Evolutionary conservation across 2,113 vertebrate species (phyloP).

Genomic region (Apteryx owenii): DNA sequence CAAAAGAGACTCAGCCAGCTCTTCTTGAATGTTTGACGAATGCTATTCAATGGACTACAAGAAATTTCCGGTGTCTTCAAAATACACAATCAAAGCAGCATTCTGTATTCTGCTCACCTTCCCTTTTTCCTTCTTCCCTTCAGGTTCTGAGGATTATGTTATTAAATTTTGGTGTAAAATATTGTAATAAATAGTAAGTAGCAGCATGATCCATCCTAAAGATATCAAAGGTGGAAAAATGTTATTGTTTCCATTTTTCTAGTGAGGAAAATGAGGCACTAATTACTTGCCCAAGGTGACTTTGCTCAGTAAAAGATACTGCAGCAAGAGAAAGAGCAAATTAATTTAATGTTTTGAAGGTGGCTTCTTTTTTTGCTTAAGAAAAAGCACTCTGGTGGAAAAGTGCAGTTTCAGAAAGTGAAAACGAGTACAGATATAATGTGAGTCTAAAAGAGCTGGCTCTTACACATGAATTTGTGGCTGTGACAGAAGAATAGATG

Average conservation of each 20-base stretch:
- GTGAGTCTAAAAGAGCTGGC: constrained; percentile 3
- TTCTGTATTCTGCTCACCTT: constrained; percentile 11
- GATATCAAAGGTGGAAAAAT: constrained; percentile 28
- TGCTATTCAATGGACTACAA: neutral
- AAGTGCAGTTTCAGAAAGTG: constrained; percentile 22
- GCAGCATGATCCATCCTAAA: constrained; percentile 20
- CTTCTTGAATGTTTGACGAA: neutral
- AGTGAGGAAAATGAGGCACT: neutral
- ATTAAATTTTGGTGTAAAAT: constrained; percentile 18
- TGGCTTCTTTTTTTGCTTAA: neutral
- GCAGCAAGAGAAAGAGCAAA: constrained; percentile 27
- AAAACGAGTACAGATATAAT: constrained; percentile 19
- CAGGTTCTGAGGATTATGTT: constrained; percentile 15
- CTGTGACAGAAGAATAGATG: neutral
- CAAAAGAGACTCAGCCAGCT: neutral
- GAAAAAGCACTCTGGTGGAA: neutral
- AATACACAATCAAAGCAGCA: neutral
- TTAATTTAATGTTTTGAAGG: constrained; percentile 24
- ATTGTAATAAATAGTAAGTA: constrained; percentile 33
- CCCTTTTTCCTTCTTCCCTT: neutral
- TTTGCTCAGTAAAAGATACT: constrained; percentile 17
- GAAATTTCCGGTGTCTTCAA: neutral
- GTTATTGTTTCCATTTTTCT: constrained; percentile 25
- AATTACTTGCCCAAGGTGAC: constrained; percentile 39
- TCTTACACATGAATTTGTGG: neutral